Percentiles rank a stretch among this genome's conserved stretches.
phyloP scores from a whole-genome alignment of 1,140 invertebrate species.

The Lordiphosa clarofinis region DNA sequence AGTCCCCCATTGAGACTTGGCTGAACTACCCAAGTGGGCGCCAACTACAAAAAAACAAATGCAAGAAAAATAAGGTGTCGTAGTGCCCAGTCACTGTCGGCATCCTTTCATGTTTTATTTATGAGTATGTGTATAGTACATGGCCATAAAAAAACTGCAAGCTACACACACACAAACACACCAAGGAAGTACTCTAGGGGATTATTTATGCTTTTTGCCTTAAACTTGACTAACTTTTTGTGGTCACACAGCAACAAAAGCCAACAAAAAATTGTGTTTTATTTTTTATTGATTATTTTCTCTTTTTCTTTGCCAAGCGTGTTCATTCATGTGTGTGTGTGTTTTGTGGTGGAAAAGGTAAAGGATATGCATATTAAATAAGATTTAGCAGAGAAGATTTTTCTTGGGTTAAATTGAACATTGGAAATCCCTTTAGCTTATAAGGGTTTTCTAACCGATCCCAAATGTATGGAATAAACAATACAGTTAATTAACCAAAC shows the following conservation, averaged over 20 bases:
- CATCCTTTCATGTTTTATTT: slow-evolving; percentile 51
- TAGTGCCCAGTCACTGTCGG: slow-evolving; percentile 7
- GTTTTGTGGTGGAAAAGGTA: slow-evolving; percentile 10
- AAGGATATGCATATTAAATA: slow-evolving; percentile 36
- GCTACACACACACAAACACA: neutral
- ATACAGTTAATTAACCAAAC: neutral
- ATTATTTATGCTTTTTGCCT: slow-evolving; percentile 53
- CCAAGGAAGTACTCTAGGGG: slow-evolving; percentile 15
- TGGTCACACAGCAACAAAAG: slow-evolving; percentile 14
- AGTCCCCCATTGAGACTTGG: too few species aligned
- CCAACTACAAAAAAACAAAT: slow-evolving; percentile 10
- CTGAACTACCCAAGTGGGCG: slow-evolving; percentile 1
- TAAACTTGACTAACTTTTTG: slow-evolving; percentile 45
- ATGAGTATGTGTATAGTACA: slow-evolving; percentile 21
- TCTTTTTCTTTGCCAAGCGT: neutral
- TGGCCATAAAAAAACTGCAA: slow-evolving; percentile 22
- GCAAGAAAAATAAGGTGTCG: slow-evolving; percentile 26
- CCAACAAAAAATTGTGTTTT: neutral
- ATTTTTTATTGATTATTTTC: slow-evolving; percentile 41
- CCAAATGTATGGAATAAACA: slow-evolving; percentile 1
- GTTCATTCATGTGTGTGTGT: slow-evolving; percentile 1
- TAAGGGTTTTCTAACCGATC: too few species aligned
- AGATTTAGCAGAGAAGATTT: slow-evolving; percentile 27
- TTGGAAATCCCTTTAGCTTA: too few species aligned
- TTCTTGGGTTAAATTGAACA: neutral